Percentiles rank a stretch among this genome's conserved stretches.
phyloP scores from a whole-genome alignment of 2,113 vertebrate species.

The Nanorana parkeri region DNA sequence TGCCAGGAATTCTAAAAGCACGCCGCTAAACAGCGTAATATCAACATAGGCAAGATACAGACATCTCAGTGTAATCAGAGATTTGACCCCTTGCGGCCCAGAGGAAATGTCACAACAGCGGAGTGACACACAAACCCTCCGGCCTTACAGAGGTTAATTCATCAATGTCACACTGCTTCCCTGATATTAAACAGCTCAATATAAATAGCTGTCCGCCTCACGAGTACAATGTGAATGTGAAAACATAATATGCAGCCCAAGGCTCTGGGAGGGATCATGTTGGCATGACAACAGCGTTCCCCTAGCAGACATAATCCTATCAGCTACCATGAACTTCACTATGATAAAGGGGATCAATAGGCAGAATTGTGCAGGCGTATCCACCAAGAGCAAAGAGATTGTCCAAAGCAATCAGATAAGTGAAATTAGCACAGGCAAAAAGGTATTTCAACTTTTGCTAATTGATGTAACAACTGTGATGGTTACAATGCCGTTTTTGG shows the following conservation, averaged over 20 bases:
- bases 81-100: background rate
- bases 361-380: no score
- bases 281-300: conserved; percentile 48
- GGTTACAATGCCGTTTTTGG: no score
- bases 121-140: conserved; percentile 3
- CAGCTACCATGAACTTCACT: background rate
- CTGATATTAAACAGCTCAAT: conserved; percentile 39
- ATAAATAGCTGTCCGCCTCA: conserved; percentile 38
- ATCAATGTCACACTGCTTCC: conserved; percentile 14
- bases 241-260: conserved; percentile 22
- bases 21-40: background rate
- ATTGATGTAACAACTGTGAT: no score
- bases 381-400: no score
- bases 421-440: no score
- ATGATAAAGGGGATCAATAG: conserved; percentile 5
- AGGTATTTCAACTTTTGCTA: no score
- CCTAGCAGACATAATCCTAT: conserved; percentile 4
- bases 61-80: background rate
- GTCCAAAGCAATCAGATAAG: no score
- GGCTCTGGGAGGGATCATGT: conserved; percentile 13
- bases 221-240: conserved; percentile 9
- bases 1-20: background rate
- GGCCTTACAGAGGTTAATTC: conserved; percentile 28
- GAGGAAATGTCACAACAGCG: conserved; percentile 4
- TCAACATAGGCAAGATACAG: background rate